Evolutionary conservation across 1,140 invertebrate species (phyloP).

Genomic region (Drosophila kepulauana): DNA sequence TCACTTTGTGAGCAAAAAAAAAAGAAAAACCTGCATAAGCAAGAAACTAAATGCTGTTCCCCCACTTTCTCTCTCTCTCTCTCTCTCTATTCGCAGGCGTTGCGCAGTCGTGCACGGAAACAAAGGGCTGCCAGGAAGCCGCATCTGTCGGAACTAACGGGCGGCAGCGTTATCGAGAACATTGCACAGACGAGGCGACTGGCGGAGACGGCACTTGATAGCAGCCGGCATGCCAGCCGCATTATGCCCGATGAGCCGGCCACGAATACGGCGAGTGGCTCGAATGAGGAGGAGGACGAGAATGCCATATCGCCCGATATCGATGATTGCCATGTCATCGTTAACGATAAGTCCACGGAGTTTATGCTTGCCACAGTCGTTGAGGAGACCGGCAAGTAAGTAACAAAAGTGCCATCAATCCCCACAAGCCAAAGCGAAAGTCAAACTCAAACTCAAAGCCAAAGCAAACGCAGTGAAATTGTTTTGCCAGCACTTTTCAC

Average conservation of each 20-base stretch:
- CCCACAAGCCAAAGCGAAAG: not conserved
- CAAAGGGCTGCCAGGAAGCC: slow-evolving; percentile 91
- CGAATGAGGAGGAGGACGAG: slow-evolving; percentile 94
- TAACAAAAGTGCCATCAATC: slow-evolving; percentile 47
- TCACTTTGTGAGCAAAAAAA: not conserved
- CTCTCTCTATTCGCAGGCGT: slow-evolving; percentile 83
- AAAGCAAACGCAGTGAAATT: slow-evolving; percentile 4
- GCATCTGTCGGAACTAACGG: slow-evolving; percentile 89
- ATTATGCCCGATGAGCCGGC: slow-evolving; percentile 89
- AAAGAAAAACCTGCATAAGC: slow-evolving; percentile 24
- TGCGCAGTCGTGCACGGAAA: slow-evolving; percentile 93
- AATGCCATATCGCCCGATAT: slow-evolving; percentile 86
- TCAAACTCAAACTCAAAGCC: not conserved
- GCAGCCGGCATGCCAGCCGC: slow-evolving; percentile 87
- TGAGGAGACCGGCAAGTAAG: slow-evolving; percentile 91
- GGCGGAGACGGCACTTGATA: slow-evolving; percentile 92
- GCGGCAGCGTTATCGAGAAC: slow-evolving; percentile 95
- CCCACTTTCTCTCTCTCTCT: not conserved
- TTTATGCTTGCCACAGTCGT: slow-evolving; percentile 94
- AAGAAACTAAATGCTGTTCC: slow-evolving; percentile 22
- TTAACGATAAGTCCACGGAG: slow-evolving; percentile 95
- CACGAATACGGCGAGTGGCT: slow-evolving; percentile 96
- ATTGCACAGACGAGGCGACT: slow-evolving; percentile 92
- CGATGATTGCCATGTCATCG: slow-evolving; percentile 93
- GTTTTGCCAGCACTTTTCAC: slow-evolving; percentile 28